Percentiles rank a stretch among this genome's conserved stretches.
These are phyloP conservation scores for Loriculus beryllinus DNA, from an alignment of 2,797 vertebrate species.

Conservation along the genomic window DNA sequence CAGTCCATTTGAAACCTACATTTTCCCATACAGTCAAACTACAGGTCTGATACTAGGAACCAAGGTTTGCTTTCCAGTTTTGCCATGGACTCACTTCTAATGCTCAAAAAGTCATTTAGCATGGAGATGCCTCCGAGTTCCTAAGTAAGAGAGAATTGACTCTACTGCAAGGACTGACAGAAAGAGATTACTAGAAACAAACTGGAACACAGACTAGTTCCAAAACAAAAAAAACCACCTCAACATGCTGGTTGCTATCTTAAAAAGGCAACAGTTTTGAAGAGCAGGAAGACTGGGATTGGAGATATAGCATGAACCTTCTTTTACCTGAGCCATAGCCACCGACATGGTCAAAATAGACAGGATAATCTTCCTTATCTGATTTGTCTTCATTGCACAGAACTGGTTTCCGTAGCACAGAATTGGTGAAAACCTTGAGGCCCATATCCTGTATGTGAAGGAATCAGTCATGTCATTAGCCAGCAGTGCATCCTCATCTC, in stretches of 20 bases:
- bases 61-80: not conserved
- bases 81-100: not conserved
- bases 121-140: not conserved
- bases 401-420: constrained; percentile 67
- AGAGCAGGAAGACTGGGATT: not conserved
- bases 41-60: not conserved
- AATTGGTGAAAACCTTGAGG: constrained; percentile 74
- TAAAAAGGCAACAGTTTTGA: not conserved
- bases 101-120: not conserved
- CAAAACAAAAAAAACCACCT: not conserved
- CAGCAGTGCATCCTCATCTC: not conserved
- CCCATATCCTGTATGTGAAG: constrained; percentile 66
- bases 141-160: not conserved
- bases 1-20: not conserved
- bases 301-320: not conserved
- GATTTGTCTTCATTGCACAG: constrained; percentile 45
- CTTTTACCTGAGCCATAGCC: not conserved
- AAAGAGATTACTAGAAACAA: not conserved
- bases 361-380: not conserved
- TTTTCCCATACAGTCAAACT: not conserved
- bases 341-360: rapidly evolving
- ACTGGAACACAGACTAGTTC: not conserved
- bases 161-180: not conserved
- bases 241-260: not conserved
- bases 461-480: not conserved